Conservation (phyloP, 2,113 vertebrate species). For the Poecile atricapillus region DNA sequence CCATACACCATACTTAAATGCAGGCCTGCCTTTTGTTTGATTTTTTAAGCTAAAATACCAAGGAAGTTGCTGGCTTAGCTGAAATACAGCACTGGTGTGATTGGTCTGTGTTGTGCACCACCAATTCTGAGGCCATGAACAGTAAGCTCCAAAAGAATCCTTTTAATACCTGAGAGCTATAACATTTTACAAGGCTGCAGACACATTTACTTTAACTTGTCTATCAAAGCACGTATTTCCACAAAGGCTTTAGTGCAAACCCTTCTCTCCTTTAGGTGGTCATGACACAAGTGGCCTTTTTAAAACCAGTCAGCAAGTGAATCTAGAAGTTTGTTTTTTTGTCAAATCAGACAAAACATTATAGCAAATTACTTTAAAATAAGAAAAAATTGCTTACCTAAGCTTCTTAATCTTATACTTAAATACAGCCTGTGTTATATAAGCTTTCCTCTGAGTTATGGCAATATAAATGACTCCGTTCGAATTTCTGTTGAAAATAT, state of each 20-base stretch:
- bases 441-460: neutral
- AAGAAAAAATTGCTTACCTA: neutral
- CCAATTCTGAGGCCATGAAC: neutral
- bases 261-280: neutral
- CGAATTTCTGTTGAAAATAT: neutral
- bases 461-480: neutral
- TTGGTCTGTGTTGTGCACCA: neutral
- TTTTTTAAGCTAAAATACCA: neutral
- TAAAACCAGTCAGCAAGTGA: neutral
- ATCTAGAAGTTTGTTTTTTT: neutral
- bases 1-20: neutral
- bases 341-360: neutral
- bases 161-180: neutral
- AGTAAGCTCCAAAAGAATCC: neutral
- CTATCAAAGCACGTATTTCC: neutral
- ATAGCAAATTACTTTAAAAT: neutral
- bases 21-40: neutral
- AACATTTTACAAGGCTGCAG: conserved; percentile 3
- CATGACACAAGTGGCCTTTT: neutral
- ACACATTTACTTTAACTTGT: neutral
- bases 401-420: neutral
- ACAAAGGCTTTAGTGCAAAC: neutral
- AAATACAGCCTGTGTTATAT: neutral
- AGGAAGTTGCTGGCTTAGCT: neutral
- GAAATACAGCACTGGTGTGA: neutral